Base-by-base conservation (phyloP, 2,888 invertebrate genomes). In the Aquatica leii region DNA sequence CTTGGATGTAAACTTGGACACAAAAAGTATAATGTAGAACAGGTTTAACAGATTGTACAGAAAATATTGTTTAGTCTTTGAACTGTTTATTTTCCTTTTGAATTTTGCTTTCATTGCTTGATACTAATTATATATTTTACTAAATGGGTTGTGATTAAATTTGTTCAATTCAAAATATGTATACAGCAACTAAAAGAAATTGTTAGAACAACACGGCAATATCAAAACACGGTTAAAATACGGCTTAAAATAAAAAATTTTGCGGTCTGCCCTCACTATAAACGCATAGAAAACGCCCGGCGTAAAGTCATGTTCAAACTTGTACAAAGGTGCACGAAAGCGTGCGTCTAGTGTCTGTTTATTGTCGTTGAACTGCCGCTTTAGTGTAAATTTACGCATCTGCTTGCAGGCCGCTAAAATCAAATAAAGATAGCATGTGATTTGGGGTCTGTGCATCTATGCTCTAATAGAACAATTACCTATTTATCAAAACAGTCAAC, bases 141-240 rank as follows among this genome's bases (percentile, higher is more conserved):
- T 40, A 40, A 40, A 40, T 40, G 40, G 40, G 12, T 40, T 40
- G 40, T 40, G 40, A 40, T 40, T 8, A 40, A 8, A 40, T n/a
- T 12, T 40, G 3, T 40, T 40, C 9, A n/a, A 40, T 40, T 6
- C 3, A 40, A 40, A 40, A 40, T n/a, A 4, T 40, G n/a, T 40
- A 4, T 12, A n/a, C 12, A 12, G 12, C 12, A 8, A 11, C 40
- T 12, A n/a, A 40, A 6, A n/a, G 12, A 40, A 12, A 3, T 40
- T 12, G 31, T 31, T 31, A 31, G 4, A 31, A 40, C 40, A 40
- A 40, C 12, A 40, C 40, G 40, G 40, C 8, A 40, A 40, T 40
- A 40, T 40, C 5, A 12, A n/a, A 40, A 40, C 12, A 40, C 40
- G 40, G 40, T n/a, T n/a, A n/a, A n/a, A 40, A 12, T 12, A 6